Percentiles rank a stretch among this genome's conserved stretches.
These are phyloP conservation scores for Drosophila ochracea DNA, from an alignment of 2,888 invertebrate genomes.

Conservation along the genomic window DNA sequence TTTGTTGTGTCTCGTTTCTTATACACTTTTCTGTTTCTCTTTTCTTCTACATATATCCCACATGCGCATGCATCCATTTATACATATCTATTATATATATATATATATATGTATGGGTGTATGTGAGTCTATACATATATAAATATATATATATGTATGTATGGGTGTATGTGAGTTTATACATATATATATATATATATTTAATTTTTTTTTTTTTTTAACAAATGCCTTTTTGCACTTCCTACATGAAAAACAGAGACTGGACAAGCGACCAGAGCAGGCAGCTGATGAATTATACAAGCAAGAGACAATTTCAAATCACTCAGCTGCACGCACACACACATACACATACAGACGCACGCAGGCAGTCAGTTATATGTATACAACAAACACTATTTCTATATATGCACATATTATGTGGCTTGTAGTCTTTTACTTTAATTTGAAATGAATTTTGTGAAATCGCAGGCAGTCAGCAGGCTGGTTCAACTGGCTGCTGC, in stretches of 20 bases:
- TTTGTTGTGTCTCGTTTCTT: conserved; percentile 21
- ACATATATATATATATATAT: neutral
- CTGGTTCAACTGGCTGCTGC: conserved; percentile 49
- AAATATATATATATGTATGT: neutral
- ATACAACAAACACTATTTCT: conserved; percentile 42
- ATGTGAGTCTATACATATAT: conserved; percentile 17
- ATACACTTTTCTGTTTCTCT: conserved; percentile 19
- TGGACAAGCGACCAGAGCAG: conserved; percentile 33
- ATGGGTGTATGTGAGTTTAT: conserved; percentile 12
- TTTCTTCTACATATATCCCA: conserved; percentile 28
- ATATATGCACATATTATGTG: conserved; percentile 49
- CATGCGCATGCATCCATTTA: conserved; percentile 48
- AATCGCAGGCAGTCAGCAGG: conserved; percentile 33
- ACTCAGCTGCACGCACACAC: conserved; percentile 53
- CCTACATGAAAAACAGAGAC: conserved; percentile 44
- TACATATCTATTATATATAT: conserved; percentile 1
- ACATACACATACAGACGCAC: conserved; percentile 1
- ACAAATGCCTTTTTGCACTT: conserved; percentile 48
- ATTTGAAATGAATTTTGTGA: conserved; percentile 12
- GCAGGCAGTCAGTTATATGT: neutral
- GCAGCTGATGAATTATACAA: conserved; percentile 55
- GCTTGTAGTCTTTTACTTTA: conserved; percentile 32
- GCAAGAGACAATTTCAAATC: conserved; percentile 37
- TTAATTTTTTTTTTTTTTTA: neutral
- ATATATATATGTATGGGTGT: conserved; percentile 3